Evolutionary conservation across 2,888 invertebrate species (phyloP).

Genomic region (Coleophora flavipennella): DNA sequence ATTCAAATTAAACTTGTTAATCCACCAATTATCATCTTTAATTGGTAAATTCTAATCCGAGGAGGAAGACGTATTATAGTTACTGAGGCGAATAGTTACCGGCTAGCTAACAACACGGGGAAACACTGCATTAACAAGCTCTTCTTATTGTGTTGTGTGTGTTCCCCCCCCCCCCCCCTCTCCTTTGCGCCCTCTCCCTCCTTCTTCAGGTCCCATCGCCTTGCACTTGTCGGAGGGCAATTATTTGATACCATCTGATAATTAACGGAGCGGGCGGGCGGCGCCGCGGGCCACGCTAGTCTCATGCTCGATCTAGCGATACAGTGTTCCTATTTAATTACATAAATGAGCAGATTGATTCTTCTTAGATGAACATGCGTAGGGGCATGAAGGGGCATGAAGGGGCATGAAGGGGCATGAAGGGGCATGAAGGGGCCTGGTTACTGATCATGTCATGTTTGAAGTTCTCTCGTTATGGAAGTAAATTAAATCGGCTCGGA

Average conservation of each 20-base stretch:
- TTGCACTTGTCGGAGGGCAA: conserved; percentile 13
- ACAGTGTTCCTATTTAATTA: too few species aligned
- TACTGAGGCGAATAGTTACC: not conserved
- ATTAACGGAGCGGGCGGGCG: conserved; percentile 17
- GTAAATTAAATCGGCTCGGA: too few species aligned
- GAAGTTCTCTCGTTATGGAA: too few species aligned
- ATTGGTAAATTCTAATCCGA: not conserved
- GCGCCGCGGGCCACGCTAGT: conserved; percentile 1
- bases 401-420: too few species aligned
- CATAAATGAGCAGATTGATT: too few species aligned
- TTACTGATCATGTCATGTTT: too few species aligned
- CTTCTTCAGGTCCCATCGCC: not conserved
- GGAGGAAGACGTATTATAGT: too few species aligned
- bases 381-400: too few species aligned
- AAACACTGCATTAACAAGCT: not conserved
- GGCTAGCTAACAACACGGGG: not conserved
- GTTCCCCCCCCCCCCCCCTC: not conserved
- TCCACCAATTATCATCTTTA: not conserved
- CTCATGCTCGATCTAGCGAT: too few species aligned
- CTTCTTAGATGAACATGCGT: too few species aligned
- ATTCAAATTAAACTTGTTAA: too few species aligned
- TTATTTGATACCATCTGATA: conserved; percentile 21
- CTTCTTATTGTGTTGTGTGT: not conserved
- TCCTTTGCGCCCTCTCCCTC: not conserved
- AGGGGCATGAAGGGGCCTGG: too few species aligned